Evolutionary conservation across 2,888 invertebrate species (phyloP).

Genomic region (Parascotia fuliginaria): DNA sequence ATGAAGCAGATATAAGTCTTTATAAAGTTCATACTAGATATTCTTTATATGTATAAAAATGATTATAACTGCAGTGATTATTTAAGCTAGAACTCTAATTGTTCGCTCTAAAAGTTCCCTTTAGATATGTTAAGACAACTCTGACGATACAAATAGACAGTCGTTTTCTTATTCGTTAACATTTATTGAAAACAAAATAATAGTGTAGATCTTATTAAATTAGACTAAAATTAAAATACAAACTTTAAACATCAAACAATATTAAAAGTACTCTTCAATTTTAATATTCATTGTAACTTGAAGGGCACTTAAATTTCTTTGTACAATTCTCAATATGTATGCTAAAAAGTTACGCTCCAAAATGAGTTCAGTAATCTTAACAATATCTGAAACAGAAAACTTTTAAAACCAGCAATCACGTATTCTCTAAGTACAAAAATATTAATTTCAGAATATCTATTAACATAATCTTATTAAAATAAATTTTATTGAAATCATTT

Average conservation of each 20-base stretch:
- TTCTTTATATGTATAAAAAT: slow-evolving; percentile 51
- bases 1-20: slow-evolving; percentile 60
- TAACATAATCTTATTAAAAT: slow-evolving; percentile 49
- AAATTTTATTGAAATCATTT: slow-evolving; percentile 62
- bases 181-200: not conserved
- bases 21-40: slow-evolving; percentile 49
- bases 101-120: slow-evolving; percentile 49
- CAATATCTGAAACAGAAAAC: slow-evolving; percentile 41
- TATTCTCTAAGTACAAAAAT: slow-evolving; percentile 84
- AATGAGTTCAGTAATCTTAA: slow-evolving; percentile 4
- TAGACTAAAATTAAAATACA: not conserved
- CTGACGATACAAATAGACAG: slow-evolving; percentile 16
- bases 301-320: slow-evolving; percentile 10
- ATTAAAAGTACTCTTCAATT: slow-evolving; percentile 7
- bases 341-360: slow-evolving; percentile 8
- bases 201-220: not conserved
- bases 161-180: not conserved
- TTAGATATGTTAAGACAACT: slow-evolving; percentile 6
- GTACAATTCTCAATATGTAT: slow-evolving; percentile 26
- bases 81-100: slow-evolving; percentile 58
- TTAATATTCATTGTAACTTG: slow-evolving; percentile 9
- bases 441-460: slow-evolving; percentile 79
- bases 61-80: slow-evolving; percentile 59
- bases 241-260: not conserved
- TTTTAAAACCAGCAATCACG: slow-evolving; percentile 51